Percentiles rank a stretch among this genome's conserved stretches.
These are phyloP conservation scores for Nineta flava DNA, from an alignment of 2,888 invertebrate genomes.

Conservation along the genomic window DNA sequence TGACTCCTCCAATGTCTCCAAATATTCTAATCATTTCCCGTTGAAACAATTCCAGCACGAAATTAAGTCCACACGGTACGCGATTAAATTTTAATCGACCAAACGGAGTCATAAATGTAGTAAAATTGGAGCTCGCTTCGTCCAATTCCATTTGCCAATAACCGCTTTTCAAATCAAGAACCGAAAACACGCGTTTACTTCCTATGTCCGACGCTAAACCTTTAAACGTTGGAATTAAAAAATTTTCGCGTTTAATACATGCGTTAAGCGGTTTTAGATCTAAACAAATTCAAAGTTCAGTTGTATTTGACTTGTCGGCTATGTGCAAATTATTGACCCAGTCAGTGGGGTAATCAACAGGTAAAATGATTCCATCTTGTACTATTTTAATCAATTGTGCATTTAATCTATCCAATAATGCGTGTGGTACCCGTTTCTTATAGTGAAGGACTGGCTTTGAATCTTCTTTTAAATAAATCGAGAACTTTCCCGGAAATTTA, in stretches of 20 bases:
- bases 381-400: slow-evolving; percentile 6
- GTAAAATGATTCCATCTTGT: slow-evolving; percentile 5
- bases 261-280: slow-evolving; percentile 15
- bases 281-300: slow-evolving; percentile 12
- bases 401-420: slow-evolving; percentile 4
- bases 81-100: slow-evolving; percentile 10
- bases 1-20: slow-evolving; percentile 10
- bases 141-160: slow-evolving; percentile 13
- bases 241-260: slow-evolving; percentile 15
- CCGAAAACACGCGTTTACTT: slow-evolving; percentile 10
- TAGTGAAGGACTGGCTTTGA: slow-evolving; percentile 2
- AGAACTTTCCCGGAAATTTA: not conserved
- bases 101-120: slow-evolving; percentile 14
- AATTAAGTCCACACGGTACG: slow-evolving; percentile 10
- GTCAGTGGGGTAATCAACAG: slow-evolving; percentile 9
- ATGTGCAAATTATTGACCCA: slow-evolving; percentile 10
- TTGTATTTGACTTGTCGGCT: slow-evolving; percentile 1
- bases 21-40: slow-evolving; percentile 9
- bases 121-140: slow-evolving; percentile 9
- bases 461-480: not conserved
- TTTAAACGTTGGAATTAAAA: slow-evolving; percentile 15
- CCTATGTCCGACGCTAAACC: slow-evolving; percentile 10
- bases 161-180: slow-evolving; percentile 9
- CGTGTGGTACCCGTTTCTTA: not conserved
- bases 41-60: slow-evolving; percentile 10